A percentile compares a stretch with the other conserved stretches of the same genome.
These are phyloP conservation scores for Eremophila alpestris DNA, from an alignment of 2,797 vertebrate species.

Conservation along the genomic window DNA sequence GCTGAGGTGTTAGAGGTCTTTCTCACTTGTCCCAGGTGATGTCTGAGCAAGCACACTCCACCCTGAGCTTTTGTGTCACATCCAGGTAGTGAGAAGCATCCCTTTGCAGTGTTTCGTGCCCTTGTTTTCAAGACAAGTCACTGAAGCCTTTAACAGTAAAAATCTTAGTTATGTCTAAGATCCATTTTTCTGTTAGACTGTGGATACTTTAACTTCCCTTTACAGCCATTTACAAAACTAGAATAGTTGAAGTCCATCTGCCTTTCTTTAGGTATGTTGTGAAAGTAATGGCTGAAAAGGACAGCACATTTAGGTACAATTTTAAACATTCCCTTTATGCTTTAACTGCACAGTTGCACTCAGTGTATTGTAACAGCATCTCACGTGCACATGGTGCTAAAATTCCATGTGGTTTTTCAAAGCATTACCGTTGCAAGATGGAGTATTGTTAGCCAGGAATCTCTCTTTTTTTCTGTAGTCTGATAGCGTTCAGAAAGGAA, in stretches of 20 bases:
- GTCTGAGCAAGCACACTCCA: neutral
- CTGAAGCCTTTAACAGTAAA: neutral
- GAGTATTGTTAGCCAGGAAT: neutral
- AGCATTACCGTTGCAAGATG: neutral
- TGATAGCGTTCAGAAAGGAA: neutral
- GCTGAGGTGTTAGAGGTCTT: neutral
- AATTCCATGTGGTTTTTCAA: neutral
- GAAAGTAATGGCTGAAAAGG: neutral
- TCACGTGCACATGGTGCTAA: neutral
- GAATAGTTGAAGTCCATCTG: neutral
- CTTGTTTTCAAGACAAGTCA: neutral
- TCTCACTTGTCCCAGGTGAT: neutral
- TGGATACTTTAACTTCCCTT: neutral
- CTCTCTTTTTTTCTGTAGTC: neutral
- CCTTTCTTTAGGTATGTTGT: neutral
- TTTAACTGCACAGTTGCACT: neutral
- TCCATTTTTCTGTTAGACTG: neutral
- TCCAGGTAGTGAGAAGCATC: neutral
- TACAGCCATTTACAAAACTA: neutral
- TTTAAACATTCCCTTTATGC: neutral
- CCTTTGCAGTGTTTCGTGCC: neutral
- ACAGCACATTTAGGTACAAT: neutral
- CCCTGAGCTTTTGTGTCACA: neutral
- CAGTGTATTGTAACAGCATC: neutral
- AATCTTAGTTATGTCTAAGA: neutral